Base-by-base conservation (phyloP, 2,888 invertebrate genomes). In the Nebria salina region DNA sequence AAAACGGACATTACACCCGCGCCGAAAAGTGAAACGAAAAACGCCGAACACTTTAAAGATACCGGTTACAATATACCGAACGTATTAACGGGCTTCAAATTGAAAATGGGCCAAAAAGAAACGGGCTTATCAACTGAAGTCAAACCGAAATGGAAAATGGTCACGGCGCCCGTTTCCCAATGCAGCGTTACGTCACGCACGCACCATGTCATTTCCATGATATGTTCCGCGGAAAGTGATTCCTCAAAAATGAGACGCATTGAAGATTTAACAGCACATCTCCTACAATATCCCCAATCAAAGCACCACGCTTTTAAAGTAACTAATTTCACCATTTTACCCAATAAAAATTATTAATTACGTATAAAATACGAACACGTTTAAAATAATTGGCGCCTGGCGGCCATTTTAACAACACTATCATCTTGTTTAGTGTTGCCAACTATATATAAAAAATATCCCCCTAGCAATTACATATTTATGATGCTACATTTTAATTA, bases 231-330 rank as follows among this genome's bases (percentile, higher is more conserved):
- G 0, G 91, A 91, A 85, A 91, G 90, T 1, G 88, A 89, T 13
- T 89, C 90, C 20, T 92, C 93, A 2, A 91, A 91, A 83, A 87
- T 92, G 83, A 90, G 91, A 76, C 90, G 94, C 84, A 88, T 95
- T 0, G 94, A 94, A 85, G 93, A 94, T 85, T 90, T 96, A 73
- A 91, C 94, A 66, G 89, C 90, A 0, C 96, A 96, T 87, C 88
- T 96, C n/a, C 91, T 92, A 83, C 91, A 93, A 84, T 94, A 93
- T 88, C 95, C 95, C 0, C 94, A 95, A 85, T 92, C 95, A 2
- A 91, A 94, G 85, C 92, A 93, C 86, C 91, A 92, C 83, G 95
- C 95, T 83, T 92, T 94, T 72, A 95, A 94, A 91, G 93, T 93
- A 88, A 84, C 83, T 86, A 82, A 75, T 82, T 76, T 25, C 34